Evolutionary conservation across 2,888 invertebrate genomes (phyloP).

Genomic region (Cyclophora albipunctata): DNA sequence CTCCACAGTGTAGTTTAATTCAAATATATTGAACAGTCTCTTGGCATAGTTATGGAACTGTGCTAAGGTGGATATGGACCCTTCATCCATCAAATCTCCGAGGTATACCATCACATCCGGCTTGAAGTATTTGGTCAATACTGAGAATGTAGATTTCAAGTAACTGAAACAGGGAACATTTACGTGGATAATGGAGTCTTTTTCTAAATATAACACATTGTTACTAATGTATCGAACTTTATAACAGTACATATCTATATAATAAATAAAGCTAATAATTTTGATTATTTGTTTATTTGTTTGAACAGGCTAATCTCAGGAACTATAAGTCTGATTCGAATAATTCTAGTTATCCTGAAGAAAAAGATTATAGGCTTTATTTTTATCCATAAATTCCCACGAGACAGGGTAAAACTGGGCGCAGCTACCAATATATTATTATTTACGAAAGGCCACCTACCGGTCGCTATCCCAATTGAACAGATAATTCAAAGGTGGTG

Average conservation of each 20-base stretch:
- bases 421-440: neutral
- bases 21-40: slow-evolving; percentile 77
- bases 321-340: too few relatives aligned
- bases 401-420: too few relatives aligned
- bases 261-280: too few relatives aligned
- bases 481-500: slow-evolving; percentile 79
- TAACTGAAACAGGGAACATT: slow-evolving; percentile 75
- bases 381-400: too few relatives aligned
- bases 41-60: slow-evolving; percentile 85
- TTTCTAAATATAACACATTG: too few relatives aligned
- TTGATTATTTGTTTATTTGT: too few relatives aligned
- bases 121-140: slow-evolving; percentile 80
- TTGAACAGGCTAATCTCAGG: too few relatives aligned
- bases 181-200: too few relatives aligned
- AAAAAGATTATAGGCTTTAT: too few relatives aligned
- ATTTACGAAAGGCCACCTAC: slow-evolving; percentile 56
- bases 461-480: slow-evolving; percentile 92
- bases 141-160: slow-evolving; percentile 83
- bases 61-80: slow-evolving; percentile 81
- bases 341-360: too few relatives aligned
- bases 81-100: slow-evolving; percentile 97
- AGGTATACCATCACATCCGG: slow-evolving; percentile 92
- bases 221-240: too few relatives aligned
- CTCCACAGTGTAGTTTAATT: slow-evolving; percentile 38
- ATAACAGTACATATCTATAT: too few relatives aligned